These are phyloP conservation scores for Sphaerodactylus townsendi DNA, from an alignment of 2,113 vertebrate species.

Conservation along the genomic window DNA sequence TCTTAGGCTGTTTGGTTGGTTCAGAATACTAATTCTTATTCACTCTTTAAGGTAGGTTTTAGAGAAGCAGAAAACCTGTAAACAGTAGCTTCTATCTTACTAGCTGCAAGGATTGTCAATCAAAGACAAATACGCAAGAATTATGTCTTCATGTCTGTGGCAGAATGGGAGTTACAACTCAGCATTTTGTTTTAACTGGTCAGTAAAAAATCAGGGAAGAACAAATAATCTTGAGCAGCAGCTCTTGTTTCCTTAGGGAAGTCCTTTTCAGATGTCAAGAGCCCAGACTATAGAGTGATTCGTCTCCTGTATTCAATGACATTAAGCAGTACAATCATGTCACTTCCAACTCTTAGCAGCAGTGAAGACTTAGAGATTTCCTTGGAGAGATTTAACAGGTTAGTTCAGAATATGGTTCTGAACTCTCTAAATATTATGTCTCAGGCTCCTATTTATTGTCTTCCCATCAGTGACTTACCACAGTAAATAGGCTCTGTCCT, in stretches of 20 bases:
- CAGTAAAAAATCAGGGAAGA: too few relatives aligned
- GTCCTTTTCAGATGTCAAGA: too few relatives aligned
- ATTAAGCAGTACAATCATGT: rapidly evolving
- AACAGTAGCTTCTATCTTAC: too few relatives aligned
- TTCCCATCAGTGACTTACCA: neutral
- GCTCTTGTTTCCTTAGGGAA: too few relatives aligned
- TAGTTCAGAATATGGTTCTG: neutral
- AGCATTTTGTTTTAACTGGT: neutral
- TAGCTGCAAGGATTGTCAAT: too few relatives aligned
- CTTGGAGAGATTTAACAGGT: neutral
- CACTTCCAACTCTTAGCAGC: neutral
- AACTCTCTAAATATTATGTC: rapidly evolving
- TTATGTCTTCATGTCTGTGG: too few relatives aligned
- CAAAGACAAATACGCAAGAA: too few relatives aligned
- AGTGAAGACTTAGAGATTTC: neutral
- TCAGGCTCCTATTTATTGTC: neutral
- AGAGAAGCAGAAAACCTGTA: too few relatives aligned
- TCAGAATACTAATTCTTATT: too few relatives aligned
- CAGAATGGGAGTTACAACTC: neutral
- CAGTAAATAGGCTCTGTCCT: neutral
- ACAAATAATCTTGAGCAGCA: too few relatives aligned
- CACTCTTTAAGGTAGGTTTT: too few relatives aligned
- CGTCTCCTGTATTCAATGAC: rapidly evolving
- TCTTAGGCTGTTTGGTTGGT: too few relatives aligned
- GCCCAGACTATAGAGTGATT: neutral